phyloP scores from a whole-genome alignment of 1,140 invertebrate species.

The Steinernema feltiae region DNA sequence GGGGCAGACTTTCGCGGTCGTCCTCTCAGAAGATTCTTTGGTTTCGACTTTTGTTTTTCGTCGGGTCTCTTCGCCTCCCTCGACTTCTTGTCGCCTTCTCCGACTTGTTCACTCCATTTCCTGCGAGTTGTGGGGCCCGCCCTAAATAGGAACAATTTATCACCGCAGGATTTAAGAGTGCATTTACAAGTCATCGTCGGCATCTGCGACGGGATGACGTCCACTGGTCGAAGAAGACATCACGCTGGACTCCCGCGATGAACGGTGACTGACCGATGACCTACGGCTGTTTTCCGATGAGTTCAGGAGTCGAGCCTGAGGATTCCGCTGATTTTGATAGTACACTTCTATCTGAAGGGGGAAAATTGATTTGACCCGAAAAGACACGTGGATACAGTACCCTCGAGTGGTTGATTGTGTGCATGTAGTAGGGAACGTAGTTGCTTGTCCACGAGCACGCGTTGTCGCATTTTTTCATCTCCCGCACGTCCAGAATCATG shows the following conservation, averaged over 20 bases:
- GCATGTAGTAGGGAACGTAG: conserved; percentile 52
- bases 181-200: conserved; percentile 6
- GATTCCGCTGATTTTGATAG: conserved; percentile 21
- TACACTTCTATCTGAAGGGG: conserved; percentile 25
- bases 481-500: conserved; percentile 47
- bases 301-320: conserved; percentile 1
- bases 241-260: neutral
- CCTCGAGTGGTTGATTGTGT: conserved; percentile 47
- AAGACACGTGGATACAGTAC: conserved; percentile 19
- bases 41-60: conserved; percentile 21
- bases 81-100: conserved; percentile 41
- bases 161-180: neutral
- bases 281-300: conserved; percentile 20
- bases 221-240: conserved; percentile 33
- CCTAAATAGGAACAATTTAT: neutral
- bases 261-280: neutral
- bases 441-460: conserved; percentile 53
- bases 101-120: conserved; percentile 49
- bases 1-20: neutral
- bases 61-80: conserved; percentile 19
- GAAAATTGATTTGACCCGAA: conserved; percentile 9
- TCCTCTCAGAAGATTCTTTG: neutral
- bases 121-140: conserved; percentile 48
- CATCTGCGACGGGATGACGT: conserved; percentile 27
- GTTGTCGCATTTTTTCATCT: conserved; percentile 44